Base-by-base conservation (phyloP, 2,888 invertebrate species). In the Xanthia togata region DNA sequence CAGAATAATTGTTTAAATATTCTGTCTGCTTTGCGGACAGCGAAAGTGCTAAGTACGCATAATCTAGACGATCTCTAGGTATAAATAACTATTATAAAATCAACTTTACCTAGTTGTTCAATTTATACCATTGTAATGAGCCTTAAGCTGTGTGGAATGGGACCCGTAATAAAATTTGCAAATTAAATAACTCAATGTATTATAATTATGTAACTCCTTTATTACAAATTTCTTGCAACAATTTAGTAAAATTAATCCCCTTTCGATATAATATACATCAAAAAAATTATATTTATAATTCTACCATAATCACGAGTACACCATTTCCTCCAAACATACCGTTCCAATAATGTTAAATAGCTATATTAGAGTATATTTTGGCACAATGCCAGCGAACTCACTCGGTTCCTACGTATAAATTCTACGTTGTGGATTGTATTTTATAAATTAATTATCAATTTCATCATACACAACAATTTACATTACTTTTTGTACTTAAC, bases 201-300 rank as follows among this genome's bases (percentile, higher is more conserved):
- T 91, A 89, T 90, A 90, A 89, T 90, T 88, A 90, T 92, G 92
- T 92, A 92, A 91, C 90, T 91, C 87, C 88, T 89, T 89, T 85
- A 91, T 91, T 91, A 92, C 91, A 92, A 90, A 87, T 79, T 86
- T 91, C 86, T 90, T 90, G 90, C 89, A 92, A 92, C 92, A 91
- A 90, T 89, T 90, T 91, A 90, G 89, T 91, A 90, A 92, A 92
- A 90, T 90, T 89, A 91, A 91, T 85, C 88, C 91, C 90, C 79
- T 90, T 86, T 89, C 86, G 85, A 83, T 90, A 90, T 89, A 91
- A 89, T 92, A 91, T 90, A 92, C 90, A 90, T 91, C 90, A 90
- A 90, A 92, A 91, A 91, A 90, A 88, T 88, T 89, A 87, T 87
- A 83, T 89, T 86, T 90, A 88, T 89, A 89, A 87, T 82, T 89